A percentile compares a stretch with the other conserved stretches of the same genome.
These are phyloP conservation scores for Eulacestoma nigropectus DNA, from an alignment of 2,113 vertebrate genomes.

Conservation along the genomic window DNA sequence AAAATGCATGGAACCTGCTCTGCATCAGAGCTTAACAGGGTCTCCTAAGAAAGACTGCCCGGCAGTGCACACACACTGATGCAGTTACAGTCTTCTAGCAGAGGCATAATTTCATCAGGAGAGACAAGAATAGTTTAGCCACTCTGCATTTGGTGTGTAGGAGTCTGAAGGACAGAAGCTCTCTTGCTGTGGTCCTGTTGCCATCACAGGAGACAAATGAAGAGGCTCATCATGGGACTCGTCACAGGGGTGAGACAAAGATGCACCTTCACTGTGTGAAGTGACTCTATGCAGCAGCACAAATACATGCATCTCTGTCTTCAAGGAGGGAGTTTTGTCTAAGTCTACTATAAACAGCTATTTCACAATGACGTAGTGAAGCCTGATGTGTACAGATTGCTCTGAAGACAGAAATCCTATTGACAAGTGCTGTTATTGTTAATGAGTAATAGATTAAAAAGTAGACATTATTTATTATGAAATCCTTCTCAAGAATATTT, in stretches of 20 bases:
- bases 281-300: neutral
- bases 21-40: neutral
- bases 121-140: neutral
- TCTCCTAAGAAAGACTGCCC: neutral
- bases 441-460: neutral
- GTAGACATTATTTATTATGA: neutral
- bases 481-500: neutral
- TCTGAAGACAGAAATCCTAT: neutral
- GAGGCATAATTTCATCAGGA: neutral
- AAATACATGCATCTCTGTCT: neutral
- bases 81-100: neutral
- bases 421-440: neutral
- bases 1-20: neutral
- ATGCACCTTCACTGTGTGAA: rapidly evolving
- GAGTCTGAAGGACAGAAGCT: neutral
- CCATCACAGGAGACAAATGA: neutral
- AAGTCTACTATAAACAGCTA: neutral
- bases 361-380: neutral
- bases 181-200: neutral
- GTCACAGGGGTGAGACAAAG: neutral
- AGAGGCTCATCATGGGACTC: neutral
- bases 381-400: neutral
- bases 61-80: neutral
- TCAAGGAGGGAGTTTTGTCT: neutral
- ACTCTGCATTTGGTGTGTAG: neutral